Evolutionary conservation across 2,113 vertebrate genomes (phyloP).

Genomic region (Megaceryle torquata): DNA sequence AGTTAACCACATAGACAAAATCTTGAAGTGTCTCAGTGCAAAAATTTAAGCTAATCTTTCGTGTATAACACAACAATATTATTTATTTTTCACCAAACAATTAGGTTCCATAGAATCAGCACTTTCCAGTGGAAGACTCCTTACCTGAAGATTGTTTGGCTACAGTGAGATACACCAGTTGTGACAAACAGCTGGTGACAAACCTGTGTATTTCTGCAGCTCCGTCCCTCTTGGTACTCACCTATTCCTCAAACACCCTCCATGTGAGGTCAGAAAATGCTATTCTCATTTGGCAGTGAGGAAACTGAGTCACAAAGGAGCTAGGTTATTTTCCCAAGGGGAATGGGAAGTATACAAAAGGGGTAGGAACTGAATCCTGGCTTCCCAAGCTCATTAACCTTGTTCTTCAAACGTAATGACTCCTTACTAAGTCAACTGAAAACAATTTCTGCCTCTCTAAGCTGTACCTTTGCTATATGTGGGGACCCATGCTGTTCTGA

Average conservation of each 20-base stretch:
- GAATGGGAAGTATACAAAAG: constrained; percentile 15
- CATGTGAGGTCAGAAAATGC: neutral
- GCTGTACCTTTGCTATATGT: neutral
- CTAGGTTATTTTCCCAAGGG: constrained; percentile 20
- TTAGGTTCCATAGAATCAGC: neutral
- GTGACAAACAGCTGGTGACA: neutral
- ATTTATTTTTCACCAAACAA: neutral
- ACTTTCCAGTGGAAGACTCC: neutral
- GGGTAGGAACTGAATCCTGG: neutral
- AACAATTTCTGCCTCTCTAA: neutral
- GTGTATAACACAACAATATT: neutral
- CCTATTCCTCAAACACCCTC: neutral
- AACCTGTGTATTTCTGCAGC: neutral
- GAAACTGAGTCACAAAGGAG: constrained; percentile 62
- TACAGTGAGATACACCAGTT: neutral
- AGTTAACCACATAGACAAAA: neutral
- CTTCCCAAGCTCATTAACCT: constrained; percentile 42
- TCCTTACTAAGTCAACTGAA: neutral
- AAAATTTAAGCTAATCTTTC: neutral
- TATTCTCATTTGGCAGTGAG: neutral
- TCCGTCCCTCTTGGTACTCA: neutral
- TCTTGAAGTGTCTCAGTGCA: neutral
- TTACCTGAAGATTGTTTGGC: neutral
- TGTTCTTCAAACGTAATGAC: neutral
- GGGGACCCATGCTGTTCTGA: neutral